Evolutionary conservation across 1,140 invertebrate genomes (phyloP).

Genomic region (Zaprionus ghesquierei): DNA sequence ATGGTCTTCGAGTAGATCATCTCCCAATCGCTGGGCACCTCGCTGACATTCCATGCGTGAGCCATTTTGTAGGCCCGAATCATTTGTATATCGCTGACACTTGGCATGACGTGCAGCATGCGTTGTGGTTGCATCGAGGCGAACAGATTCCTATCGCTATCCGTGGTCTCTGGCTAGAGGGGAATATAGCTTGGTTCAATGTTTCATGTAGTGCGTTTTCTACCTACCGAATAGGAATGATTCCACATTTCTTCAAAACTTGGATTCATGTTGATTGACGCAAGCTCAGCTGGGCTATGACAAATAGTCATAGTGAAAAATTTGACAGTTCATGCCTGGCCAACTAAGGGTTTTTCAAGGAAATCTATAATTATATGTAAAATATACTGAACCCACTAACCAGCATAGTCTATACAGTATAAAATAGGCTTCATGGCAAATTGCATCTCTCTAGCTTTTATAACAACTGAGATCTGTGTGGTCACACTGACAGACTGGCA

Average conservation of each 20-base stretch:
- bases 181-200: background rate
- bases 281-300: background rate
- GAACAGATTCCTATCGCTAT: background rate
- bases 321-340: background rate
- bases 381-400: no score
- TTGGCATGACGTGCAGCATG: background rate
- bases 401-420: no score
- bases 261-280: constrained; percentile 7
- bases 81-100: constrained; percentile 14
- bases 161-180: background rate
- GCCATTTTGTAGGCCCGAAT: constrained; percentile 24
- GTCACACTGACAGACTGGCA: no score
- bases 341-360: background rate
- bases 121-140: constrained; percentile 24
- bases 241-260: constrained; percentile 35
- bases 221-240: background rate
- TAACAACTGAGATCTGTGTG: no score
- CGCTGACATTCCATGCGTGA: background rate
- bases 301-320: background rate
- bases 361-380: no score
- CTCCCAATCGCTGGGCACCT: constrained; percentile 14
- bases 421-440: no score
- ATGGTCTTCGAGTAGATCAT: constrained; percentile 25
- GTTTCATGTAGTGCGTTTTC: background rate
- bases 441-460: no score